Percentiles rank a stretch among this genome's conserved stretches.
phyloP scores from a whole-genome alignment of 2,797 vertebrate species.

The Microctenopoma stevenorrisi region DNA sequence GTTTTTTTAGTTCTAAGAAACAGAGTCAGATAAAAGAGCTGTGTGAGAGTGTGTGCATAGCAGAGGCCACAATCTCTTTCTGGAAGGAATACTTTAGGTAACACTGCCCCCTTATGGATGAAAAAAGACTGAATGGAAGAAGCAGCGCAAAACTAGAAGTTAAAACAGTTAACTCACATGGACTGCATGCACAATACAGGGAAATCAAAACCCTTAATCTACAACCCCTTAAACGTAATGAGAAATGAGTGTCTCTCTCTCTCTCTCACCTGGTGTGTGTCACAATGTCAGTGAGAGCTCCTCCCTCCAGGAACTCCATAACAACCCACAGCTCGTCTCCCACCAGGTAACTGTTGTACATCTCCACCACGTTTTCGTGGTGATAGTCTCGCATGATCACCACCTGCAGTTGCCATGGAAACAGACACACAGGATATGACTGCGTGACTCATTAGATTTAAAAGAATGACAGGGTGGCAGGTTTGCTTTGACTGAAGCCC shows the following conservation, averaged over 20 bases:
- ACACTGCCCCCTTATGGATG: constrained; percentile 70
- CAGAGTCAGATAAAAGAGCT: too few species aligned
- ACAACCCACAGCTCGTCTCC: constrained; percentile 98
- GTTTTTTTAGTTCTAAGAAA: neutral
- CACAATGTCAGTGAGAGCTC: constrained; percentile 94
- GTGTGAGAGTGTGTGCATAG: too few species aligned
- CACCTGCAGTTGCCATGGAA: constrained; percentile 81
- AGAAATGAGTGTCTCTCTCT: neutral
- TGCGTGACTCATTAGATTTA: neutral
- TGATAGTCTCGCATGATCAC: constrained; percentile 98
- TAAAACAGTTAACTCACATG: neutral
- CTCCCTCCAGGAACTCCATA: constrained; percentile 98
- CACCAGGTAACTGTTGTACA: constrained; percentile 99
- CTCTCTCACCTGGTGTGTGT: constrained; percentile 90
- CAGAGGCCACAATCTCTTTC: neutral
- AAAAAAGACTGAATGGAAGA: neutral
- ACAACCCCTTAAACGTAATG: neutral
- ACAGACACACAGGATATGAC: neutral
- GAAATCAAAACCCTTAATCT: neutral
- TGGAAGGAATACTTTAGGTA: neutral
- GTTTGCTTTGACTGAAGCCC: too few species aligned
- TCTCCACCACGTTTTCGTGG: constrained; percentile 97
- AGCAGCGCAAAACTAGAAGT: too few species aligned
- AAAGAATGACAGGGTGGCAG: neutral
- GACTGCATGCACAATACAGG: neutral